Evolutionary conservation across 2,113 vertebrate genomes (phyloP), one percentile per base, ranked within the genome.

Genomic region (Heteronetta atricapilla): DNA sequence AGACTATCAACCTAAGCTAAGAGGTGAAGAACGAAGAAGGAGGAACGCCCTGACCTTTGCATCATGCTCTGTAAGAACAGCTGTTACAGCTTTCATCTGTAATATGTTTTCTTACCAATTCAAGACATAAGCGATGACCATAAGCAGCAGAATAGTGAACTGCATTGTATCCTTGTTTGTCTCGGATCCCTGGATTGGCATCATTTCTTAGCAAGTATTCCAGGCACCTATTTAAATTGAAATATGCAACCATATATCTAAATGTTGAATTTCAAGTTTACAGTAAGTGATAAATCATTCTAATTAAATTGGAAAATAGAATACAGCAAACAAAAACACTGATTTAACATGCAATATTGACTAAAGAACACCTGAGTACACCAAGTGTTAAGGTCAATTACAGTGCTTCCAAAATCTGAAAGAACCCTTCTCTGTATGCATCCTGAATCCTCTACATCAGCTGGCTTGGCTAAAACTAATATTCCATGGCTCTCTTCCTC

Each of bases 191-290:
- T 33, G 99, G 99, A 97, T 99, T 99, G 93, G 99, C 99, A 97
- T 99, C 99, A 28, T 99, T 99, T 95, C 99, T 98, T 95, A 99
- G 86, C 98, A 99, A 98, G 95, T 99, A 99, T 98, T 99, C 99
- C 98, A 99, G 98, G 98, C 99, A 99, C 98, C 99, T 99, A 88
- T 76, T 93, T 53, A 97, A 69, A 97, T 66, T 89, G 76, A 98
- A 96, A 90, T 80, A 94, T 6, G 34, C 68, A 96, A 91, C 72
- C 79, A 89, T 68, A 50, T 69, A 84, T 62, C 88, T 78, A 94
- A 96, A 88, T 73, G 67, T 19, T 81, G 87, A 94, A 91, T 88
- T 90, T 73, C 38, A 92, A 66, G 44, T 93, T 95, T 84, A 94
- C 2, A n/a, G 59, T 73, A 77, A 95, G 64, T 66, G 59, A 91